Evolutionary conservation across 2,797 vertebrate species (phyloP).

Genomic region (Iguana delicatissima): DNA sequence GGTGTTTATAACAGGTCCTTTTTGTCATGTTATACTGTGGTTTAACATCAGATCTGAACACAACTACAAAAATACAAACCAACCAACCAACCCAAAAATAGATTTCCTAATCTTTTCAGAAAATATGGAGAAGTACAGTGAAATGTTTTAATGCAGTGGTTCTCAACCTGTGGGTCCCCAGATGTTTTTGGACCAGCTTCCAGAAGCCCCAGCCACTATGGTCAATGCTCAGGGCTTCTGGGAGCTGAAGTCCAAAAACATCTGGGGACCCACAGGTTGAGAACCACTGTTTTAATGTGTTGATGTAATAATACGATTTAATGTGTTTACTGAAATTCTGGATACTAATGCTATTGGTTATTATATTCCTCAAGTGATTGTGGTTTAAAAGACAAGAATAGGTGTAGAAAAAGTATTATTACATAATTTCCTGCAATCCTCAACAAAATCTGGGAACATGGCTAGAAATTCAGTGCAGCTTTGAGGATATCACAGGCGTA

Average conservation of each 20-base stretch:
- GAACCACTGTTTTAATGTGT: neutral
- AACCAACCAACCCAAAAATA: no score
- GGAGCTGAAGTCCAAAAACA: no score
- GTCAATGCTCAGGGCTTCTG: no score
- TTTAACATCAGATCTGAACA: neutral
- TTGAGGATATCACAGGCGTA: neutral
- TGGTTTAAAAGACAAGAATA: neutral
- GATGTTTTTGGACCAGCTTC: no score
- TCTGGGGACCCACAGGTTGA: no score
- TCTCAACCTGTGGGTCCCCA: no score
- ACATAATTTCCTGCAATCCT: neutral
- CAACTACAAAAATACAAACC: neutral
- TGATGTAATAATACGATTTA: neutral
- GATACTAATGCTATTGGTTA: neutral
- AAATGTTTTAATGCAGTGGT: neutral
- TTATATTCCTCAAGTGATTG: neutral
- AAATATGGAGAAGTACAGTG: neutral
- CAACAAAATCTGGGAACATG: neutral
- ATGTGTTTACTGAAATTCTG: neutral
- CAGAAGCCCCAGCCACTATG: no score
- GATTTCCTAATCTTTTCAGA: neutral
- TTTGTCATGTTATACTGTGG: neutral
- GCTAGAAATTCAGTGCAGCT: neutral
- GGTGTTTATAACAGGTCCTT: neutral
- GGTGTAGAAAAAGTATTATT: neutral